Conservation (phyloP, 2,888 invertebrate genomes). For the Metellina segmentata region DNA sequence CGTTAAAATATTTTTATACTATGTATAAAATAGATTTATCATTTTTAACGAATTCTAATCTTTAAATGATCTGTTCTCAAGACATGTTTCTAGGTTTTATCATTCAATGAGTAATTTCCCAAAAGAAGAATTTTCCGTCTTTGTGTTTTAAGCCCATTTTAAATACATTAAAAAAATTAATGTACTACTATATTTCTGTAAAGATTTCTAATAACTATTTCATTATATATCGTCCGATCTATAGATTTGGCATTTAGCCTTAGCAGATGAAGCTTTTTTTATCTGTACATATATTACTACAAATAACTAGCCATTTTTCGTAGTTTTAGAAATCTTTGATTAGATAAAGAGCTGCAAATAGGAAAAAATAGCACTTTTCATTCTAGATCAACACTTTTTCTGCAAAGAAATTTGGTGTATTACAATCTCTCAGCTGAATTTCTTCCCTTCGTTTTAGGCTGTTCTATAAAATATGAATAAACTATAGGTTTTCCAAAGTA, state of each 20-base stretch:
- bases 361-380: slow-evolving; percentile 73
- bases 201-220: slow-evolving; percentile 25
- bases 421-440: slow-evolving; percentile 28
- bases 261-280: slow-evolving; percentile 48
- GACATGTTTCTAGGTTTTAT: too few relatives aligned
- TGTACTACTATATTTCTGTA: neutral
- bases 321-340: slow-evolving; percentile 59
- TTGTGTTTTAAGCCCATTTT: neutral
- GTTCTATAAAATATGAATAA: slow-evolving; percentile 24
- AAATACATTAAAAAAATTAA: neutral
- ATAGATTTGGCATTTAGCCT: slow-evolving; percentile 66
- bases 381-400: slow-evolving; percentile 66
- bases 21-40: too few relatives aligned
- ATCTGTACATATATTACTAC: slow-evolving; percentile 64
- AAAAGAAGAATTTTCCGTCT: too few relatives aligned
- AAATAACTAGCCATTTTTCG: slow-evolving; percentile 72
- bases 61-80: too few relatives aligned
- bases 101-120: too few relatives aligned
- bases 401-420: slow-evolving; percentile 61
- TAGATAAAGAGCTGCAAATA: slow-evolving; percentile 66
- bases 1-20: too few relatives aligned
- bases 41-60: too few relatives aligned
- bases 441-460: slow-evolving; percentile 33
- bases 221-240: slow-evolving; percentile 71
- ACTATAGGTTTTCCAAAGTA: slow-evolving; percentile 10